Percentiles rank a stretch among this genome's conserved stretches.
Conservation (phyloP, 1,140 invertebrate species). For the Streblospio benedicti region DNA sequence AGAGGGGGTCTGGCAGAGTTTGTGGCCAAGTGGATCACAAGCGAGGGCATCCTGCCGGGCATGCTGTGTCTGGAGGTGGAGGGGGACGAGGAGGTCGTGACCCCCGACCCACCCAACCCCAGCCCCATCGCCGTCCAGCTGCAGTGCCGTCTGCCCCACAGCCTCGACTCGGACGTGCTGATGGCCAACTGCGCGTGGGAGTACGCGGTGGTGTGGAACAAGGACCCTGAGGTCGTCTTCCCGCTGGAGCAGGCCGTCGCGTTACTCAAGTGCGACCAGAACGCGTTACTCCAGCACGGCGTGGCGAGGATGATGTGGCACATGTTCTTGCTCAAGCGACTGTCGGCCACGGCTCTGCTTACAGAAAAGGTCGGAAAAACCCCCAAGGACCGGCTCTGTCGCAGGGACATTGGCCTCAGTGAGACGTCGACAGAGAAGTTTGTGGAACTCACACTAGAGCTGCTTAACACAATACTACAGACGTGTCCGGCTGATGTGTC, state of each 20-base stretch:
- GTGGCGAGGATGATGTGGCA: conserved; percentile 78
- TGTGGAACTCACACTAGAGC: conserved; percentile 58
- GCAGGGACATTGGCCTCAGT: conserved; percentile 57
- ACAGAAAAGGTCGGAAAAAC: conserved; percentile 81
- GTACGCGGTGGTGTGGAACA: conserved; percentile 75
- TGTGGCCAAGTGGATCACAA: conserved; percentile 33
- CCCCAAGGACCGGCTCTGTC: conserved; percentile 67
- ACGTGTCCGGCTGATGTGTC: too few species aligned
- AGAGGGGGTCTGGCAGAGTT: conserved; percentile 54
- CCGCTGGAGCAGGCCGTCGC: conserved; percentile 31
- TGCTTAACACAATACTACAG: conserved; percentile 68
- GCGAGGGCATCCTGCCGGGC: conserved; percentile 28
- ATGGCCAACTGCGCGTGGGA: conserved; percentile 83
- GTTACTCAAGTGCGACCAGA: conserved; percentile 39
- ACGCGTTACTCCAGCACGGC: conserved; percentile 44
- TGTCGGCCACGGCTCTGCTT: conserved; percentile 64
- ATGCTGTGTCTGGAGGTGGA: conserved; percentile 23
- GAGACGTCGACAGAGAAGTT: conserved; percentile 61
- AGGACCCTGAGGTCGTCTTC: conserved; percentile 55
- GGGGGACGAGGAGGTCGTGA: conserved; percentile 18
- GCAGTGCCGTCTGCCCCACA: conserved; percentile 67
- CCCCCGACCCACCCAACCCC: too few species aligned
- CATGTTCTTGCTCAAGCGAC: conserved; percentile 66
- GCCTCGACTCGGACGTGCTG: conserved; percentile 66
- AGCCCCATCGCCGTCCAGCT: conserved; percentile 40